Percentiles rank a stretch among this genome's conserved stretches.
These are phyloP conservation scores for Halesus radiatus DNA, from an alignment of 1,140 invertebrate genomes.

Conservation along the genomic window DNA sequence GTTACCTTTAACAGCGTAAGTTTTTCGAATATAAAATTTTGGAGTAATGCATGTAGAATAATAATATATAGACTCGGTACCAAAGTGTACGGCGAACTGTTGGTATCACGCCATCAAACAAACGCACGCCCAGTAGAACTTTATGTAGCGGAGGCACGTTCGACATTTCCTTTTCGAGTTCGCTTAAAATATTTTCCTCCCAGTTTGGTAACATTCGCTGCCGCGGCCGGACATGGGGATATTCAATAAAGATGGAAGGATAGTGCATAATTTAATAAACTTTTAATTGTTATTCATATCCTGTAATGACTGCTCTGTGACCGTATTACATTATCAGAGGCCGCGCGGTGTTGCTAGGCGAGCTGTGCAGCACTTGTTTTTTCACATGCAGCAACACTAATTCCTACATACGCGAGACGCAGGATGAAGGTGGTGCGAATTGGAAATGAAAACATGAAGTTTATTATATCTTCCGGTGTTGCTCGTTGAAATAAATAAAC, in stretches of 20 bases:
- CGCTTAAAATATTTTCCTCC: slow-evolving; percentile 15
- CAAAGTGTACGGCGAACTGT: not conserved
- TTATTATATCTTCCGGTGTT: no score
- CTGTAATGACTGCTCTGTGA: slow-evolving; percentile 10
- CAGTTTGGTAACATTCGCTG: not conserved
- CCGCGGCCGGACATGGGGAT: slow-evolving; percentile 3
- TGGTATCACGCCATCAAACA: not conserved
- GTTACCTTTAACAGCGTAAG: no score
- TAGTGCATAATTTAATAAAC: slow-evolving; percentile 5
- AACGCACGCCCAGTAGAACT: not conserved
- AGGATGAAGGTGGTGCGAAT: not conserved
- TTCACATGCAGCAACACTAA: not conserved
- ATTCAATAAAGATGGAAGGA: slow-evolving; percentile 32
- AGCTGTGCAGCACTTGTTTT: not conserved
- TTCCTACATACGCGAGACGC: not conserved
- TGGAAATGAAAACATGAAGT: not conserved
- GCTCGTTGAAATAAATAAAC: no score
- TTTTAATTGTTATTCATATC: slow-evolving; percentile 26
- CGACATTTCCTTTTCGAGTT: slow-evolving; percentile 21
- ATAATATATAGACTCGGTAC: no score
- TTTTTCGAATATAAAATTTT: no score
- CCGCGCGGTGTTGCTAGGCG: slow-evolving; percentile 7
- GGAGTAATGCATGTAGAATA: no score
- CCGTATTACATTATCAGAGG: not conserved
- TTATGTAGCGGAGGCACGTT: not conserved